These are phyloP conservation scores for Phoxinus dragarum DNA, from an alignment of 2,797 vertebrate genomes.

Conservation along the genomic window DNA sequence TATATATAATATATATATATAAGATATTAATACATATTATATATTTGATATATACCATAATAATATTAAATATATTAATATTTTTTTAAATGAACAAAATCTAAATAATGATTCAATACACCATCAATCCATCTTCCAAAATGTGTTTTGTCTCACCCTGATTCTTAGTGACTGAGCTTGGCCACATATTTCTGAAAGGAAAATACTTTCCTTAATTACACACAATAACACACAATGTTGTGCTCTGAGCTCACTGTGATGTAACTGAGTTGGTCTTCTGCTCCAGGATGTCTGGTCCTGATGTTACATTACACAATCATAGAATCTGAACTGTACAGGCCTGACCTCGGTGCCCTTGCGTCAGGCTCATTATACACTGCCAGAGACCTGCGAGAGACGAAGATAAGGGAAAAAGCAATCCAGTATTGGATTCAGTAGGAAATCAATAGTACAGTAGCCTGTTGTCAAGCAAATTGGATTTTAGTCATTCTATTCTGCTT, in stretches of 20 bases:
- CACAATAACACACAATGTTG: neutral
- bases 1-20: no score
- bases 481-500: slow-evolving; percentile 1
- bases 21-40: no score
- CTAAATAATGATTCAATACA: no score
- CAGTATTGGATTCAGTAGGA: slow-evolving; percentile 30
- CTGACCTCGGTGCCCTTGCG: slow-evolving; percentile 23
- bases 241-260: slow-evolving; percentile 14
- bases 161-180: neutral
- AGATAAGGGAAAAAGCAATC: slow-evolving; percentile 7
- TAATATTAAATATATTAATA: neutral
- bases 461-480: neutral
- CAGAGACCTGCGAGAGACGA: neutral
- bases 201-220: neutral
- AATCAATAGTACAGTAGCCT: slow-evolving; percentile 39
- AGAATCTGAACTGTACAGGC: neutral
- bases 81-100: no score
- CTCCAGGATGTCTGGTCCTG: slow-evolving; percentile 29
- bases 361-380: slow-evolving; percentile 18
- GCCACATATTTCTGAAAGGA: neutral
- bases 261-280: slow-evolving; percentile 9
- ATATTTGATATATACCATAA: no score
- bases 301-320: slow-evolving; percentile 22
- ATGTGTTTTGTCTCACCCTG: no score
- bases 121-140: no score